These are phyloP conservation scores for Crotalus helleri DNA, from an alignment of 2,113 vertebrate genomes.

Conservation along the genomic window DNA sequence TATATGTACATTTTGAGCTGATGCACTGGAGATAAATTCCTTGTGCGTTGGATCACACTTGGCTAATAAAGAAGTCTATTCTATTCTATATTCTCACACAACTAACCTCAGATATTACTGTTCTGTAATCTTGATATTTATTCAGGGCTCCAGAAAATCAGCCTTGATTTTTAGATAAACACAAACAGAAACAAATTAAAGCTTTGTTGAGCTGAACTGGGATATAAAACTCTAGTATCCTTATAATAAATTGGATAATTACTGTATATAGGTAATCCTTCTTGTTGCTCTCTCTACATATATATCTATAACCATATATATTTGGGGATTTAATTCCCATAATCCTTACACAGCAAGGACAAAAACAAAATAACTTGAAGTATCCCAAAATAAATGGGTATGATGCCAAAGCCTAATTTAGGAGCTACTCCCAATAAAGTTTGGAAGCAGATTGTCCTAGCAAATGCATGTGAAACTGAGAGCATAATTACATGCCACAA, in stretches of 20 bases:
- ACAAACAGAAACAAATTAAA: not conserved
- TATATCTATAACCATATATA: not conserved
- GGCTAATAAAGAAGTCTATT: too few relatives aligned
- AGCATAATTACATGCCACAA: not conserved
- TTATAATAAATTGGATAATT: not conserved
- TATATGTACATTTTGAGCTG: too few relatives aligned
- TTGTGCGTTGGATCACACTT: too few relatives aligned
- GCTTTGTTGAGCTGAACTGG: not conserved
- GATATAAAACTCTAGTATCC: not conserved
- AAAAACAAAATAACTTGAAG: not conserved
- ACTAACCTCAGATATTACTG: not conserved
- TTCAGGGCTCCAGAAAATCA: not conserved
- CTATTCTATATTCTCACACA: not conserved
- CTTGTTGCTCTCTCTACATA: not conserved
- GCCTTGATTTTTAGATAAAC: not conserved
- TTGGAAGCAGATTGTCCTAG: not conserved
- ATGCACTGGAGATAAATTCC: too few relatives aligned
- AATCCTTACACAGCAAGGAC: not conserved
- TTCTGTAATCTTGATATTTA: not conserved
- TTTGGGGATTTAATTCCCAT: not conserved
- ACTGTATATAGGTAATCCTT: not conserved
- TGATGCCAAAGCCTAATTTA: not conserved
- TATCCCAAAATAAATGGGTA: not conserved
- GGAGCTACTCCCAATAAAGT: not conserved
- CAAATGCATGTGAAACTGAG: not conserved